Evolutionary conservation across 1,140 invertebrate genomes (phyloP).

Genomic region (Drosophila sucinea): DNA sequence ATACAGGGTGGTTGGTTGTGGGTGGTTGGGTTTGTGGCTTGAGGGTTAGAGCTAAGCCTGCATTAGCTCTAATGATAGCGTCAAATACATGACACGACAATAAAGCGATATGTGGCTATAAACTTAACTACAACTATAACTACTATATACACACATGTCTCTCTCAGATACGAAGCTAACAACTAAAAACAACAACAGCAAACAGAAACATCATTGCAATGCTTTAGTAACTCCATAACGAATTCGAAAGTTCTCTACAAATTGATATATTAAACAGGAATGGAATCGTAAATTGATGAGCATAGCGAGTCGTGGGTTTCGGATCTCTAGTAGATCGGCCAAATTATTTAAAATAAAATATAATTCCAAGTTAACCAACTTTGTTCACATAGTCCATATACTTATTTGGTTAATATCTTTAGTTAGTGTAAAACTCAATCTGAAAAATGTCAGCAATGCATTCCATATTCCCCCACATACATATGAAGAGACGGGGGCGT

Average conservation of each 20-base stretch:
- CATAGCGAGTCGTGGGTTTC: too few relatives aligned
- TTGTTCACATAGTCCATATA: neutral
- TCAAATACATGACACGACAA: slow-evolving; percentile 54
- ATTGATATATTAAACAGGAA: too few relatives aligned
- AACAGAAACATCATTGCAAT: slow-evolving; percentile 9
- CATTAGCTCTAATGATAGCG: slow-evolving; percentile 56
- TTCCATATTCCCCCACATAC: slow-evolving; percentile 13
- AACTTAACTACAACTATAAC: slow-evolving; percentile 27
- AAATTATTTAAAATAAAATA: too few relatives aligned
- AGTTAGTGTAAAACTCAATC: slow-evolving; percentile 42
- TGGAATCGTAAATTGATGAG: too few relatives aligned
- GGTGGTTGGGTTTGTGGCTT: neutral
- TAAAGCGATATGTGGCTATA: slow-evolving; percentile 31
- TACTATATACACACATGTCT: slow-evolving; percentile 10
- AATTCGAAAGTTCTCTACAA: too few relatives aligned
- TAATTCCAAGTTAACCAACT: neutral
- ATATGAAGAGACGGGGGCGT: slow-evolving; percentile 14
- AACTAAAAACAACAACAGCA: slow-evolving; percentile 14
- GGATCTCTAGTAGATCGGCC: too few relatives aligned
- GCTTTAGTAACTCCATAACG: too few relatives aligned
- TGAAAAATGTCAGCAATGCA: slow-evolving; percentile 67
- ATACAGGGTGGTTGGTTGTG: slow-evolving; percentile 7
- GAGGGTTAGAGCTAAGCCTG: slow-evolving; percentile 7
- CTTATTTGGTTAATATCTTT: neutral
- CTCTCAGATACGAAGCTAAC: slow-evolving; percentile 30